Evolutionary conservation across 2,797 vertebrate genomes (phyloP), one percentile per base, ranked within the genome.

Genomic region (Emys orbicularis): DNA sequence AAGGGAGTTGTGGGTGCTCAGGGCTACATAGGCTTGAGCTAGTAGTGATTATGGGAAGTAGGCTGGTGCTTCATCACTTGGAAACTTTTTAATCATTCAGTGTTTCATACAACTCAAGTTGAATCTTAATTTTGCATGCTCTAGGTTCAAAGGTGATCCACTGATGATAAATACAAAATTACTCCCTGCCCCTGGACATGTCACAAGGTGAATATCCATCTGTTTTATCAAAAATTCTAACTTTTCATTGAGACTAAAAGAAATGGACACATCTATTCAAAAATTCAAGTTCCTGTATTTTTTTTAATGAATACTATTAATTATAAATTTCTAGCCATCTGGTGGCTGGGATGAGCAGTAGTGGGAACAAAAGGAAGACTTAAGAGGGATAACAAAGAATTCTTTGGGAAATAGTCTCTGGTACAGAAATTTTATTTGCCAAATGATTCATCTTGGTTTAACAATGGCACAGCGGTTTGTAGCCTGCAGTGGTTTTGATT

Each of bases 291-390:
- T 79, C 59, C 68, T 96, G 87, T 94, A 90, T 23, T 97, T 96
- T 95, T 97, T 97, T 93, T 92, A 90, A 90, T 95, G 93, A 96
- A 95, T 97, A 79, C 87, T 95, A 94, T 98, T 98, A 98, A 98
- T 98, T 98, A 98, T 98, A 97, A 97, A 98, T 97, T 90, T 95
- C 92, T 8, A 86, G 85, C 89, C 97, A 97, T 98, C 98, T 97
- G 96, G 94, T 95, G 89, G 88, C 83, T 95, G 94, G 76, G 88
- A 84, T 93, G 93, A 88, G 81, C 44, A 76, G 0, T 90, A 86
- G 59, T 89, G 90, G 77, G 74, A 92, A 96, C n/a, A 79, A 83
- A 97, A 96, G 92, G 87, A 97, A 89, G 93, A 86, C 91, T 95
- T 91, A 94, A 95, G 97, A 81, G 88, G 97, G 97, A 97, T 97